These are phyloP conservation scores for Drosophila arawakana DNA, from an alignment of 1,140 invertebrate species.

Conservation along the genomic window DNA sequence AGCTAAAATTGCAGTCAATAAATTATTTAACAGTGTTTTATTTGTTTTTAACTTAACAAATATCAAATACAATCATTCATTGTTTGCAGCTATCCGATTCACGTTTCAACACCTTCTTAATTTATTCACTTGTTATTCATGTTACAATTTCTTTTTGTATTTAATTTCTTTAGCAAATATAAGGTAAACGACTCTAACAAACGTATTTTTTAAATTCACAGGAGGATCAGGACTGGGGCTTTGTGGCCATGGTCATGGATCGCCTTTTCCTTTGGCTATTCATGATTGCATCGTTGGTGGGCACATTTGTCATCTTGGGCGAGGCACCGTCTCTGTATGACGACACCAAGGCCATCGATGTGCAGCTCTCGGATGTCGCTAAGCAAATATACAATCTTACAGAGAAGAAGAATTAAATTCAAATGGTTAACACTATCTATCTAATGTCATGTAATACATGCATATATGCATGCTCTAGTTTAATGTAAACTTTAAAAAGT, in stretches of 20 bases:
- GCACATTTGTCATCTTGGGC: conserved; percentile 93
- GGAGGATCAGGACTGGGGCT: conserved; percentile 99
- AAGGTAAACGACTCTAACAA: neutral
- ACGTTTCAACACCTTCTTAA: too few relatives aligned
- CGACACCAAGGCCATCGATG: conserved; percentile 92
- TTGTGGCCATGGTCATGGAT: conserved; percentile 99
- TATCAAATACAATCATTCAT: too few relatives aligned
- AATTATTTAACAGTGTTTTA: too few relatives aligned
- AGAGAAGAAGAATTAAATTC: conserved; percentile 84
- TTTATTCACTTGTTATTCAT: too few relatives aligned
- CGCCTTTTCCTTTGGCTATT: conserved; percentile 98
- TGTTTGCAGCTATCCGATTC: too few relatives aligned
- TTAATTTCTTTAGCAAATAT: neutral
- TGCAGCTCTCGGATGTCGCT: conserved; percentile 93
- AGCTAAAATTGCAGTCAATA: too few relatives aligned
- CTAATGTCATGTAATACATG: conserved; percentile 18
- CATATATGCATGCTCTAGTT: conserved; percentile 44
- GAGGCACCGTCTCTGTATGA: conserved; percentile 96
- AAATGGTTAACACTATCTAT: conserved; percentile 48
- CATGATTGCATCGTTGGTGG: conserved; percentile 94
- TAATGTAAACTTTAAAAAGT: conserved; percentile 61
- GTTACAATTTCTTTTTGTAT: neutral
- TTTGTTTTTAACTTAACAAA: too few relatives aligned
- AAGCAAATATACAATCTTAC: conserved; percentile 87
- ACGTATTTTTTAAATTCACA: conserved; percentile 78